Base-by-base conservation (phyloP, 37 sponge, comb jelly and placozoan genomes). In the Mnemiopsis leidyi region DNA sequence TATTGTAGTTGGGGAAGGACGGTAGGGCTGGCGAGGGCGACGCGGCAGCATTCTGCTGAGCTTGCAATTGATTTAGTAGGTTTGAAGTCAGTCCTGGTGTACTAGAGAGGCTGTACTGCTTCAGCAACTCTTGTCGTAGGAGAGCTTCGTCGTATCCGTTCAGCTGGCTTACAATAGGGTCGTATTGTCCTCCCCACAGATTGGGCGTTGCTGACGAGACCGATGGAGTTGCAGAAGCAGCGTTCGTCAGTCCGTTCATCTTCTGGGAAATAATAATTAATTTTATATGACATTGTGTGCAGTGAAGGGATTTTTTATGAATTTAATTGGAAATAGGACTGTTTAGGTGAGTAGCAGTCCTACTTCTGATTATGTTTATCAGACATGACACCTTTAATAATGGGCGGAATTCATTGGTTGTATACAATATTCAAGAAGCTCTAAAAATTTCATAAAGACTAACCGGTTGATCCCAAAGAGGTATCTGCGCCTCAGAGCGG, bases 381-480 rank as follows among this genome's bases (percentile, higher is more conserved):
- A n/a, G n/a, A n/a, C n/a, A n/a, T n/a, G n/a, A n/a, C n/a, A n/a
- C n/a, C n/a, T n/a, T n/a, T n/a, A n/a, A n/a, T n/a, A n/a, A n/a
- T n/a, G n/a, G n/a, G n/a, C n/a, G n/a, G n/a, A n/a, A n/a, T n/a
- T n/a, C n/a, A 13, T 67, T 21, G 68, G 68, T 67, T n/a, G n/a
- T n/a, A n/a, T n/a, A n/a, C n/a, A n/a, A n/a, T n/a, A n/a, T n/a
- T n/a, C n/a, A n/a, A n/a, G n/a, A n/a, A n/a, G n/a, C n/a, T n/a
- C n/a, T n/a, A n/a, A n/a, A n/a, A n/a, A n/a, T n/a, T n/a, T n/a
- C n/a, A n/a, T n/a, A n/a, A n/a, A n/a, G n/a, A 71, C 75, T 13
- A 29, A 71, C 90, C 13, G 40, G 90, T 33, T 85, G 90, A 23
- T 85, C 90, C 90, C 90, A 85, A 0, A 85, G 90, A 23, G 90